Base-by-base conservation (phyloP, 2,113 vertebrate genomes). In the Phalacrocorax carbo region DNA sequence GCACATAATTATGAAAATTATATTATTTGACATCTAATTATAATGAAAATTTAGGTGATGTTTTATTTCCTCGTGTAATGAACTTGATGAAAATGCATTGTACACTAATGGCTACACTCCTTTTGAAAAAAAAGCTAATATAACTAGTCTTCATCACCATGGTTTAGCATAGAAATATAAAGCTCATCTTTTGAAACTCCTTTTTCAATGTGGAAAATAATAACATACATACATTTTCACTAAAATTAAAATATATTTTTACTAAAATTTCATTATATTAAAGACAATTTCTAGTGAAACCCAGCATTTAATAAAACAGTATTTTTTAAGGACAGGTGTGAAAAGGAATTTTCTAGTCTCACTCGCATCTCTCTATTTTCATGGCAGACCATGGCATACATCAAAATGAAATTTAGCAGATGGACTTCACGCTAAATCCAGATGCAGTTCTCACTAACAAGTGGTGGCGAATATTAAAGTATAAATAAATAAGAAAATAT, bases 51-150 rank as follows among this genome's bases (percentile, higher is more conserved):
- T 17, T 80, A 93, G 68, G 48, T 44, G 20, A 68, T 95, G 26
- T 61, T 46, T 96, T 96, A 81, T 90, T 94, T 69, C 54, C 57
- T 58, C 92, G n/a, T 95, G 44, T 93, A 95, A 86, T 87, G 79
- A 97, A 97, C 86, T 96, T 94, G 14, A 77, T 1, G 5, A 91
- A 94, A 96, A 93, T 86, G 16, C 62, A 92, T 93, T 94, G 61
- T 96, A 51, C 60, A 38, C 18, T 94, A 94, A 88, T 82, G 82
- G 40, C 70, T 86, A 5, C 65, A 49, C 75, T 97, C 8, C 73
- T 93, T 96, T 94, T 69, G 38, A 38, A 38, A 86, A 96, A 87
- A 90, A 85, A 65, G 8, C 25, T 82, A 75, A 69, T 79, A 82
- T 70, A 48, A 82, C 71, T 70, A 5, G 26, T 92, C 22, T 93